A percentile compares a stretch with the other conserved stretches of the same genome.
Evolutionary conservation across 2,797 vertebrate species (phyloP).

Genomic region (Tenualosa thibaudeaui): DNA sequence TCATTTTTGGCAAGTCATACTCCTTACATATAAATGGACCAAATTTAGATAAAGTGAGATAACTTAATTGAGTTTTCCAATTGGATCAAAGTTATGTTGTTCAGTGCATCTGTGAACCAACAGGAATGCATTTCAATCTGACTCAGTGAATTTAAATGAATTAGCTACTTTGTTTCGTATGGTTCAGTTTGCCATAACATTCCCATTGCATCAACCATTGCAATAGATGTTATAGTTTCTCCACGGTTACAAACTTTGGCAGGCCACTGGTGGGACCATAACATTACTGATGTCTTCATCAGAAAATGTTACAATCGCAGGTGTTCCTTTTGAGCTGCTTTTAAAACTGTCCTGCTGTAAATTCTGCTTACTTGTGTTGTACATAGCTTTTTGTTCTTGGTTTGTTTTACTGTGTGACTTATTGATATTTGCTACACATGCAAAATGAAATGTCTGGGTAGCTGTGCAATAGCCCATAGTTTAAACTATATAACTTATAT

Average conservation of each 20-base stretch:
- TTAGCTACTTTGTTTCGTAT: slow-evolving; percentile 52
- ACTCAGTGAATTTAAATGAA: slow-evolving; percentile 5
- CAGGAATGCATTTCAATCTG: slow-evolving; percentile 17
- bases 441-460: slow-evolving; percentile 75
- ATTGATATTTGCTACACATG: slow-evolving; percentile 68
- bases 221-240: slow-evolving; percentile 57
- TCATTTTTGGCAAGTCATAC: slow-evolving; percentile 43
- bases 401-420: slow-evolving; percentile 48
- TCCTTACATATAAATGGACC: slow-evolving; percentile 65
- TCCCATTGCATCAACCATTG: slow-evolving; percentile 61
- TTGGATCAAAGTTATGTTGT: background rate
- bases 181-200: slow-evolving; percentile 59
- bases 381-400: slow-evolving; percentile 62
- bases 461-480: slow-evolving; percentile 75
- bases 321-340: slow-evolving; percentile 54
- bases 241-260: slow-evolving; percentile 74
- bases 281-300: slow-evolving; percentile 55
- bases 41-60: slow-evolving; percentile 49
- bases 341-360: slow-evolving; percentile 60
- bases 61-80: background rate
- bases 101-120: background rate
- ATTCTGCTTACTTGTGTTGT: slow-evolving; percentile 70
- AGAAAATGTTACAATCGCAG: slow-evolving; percentile 40
- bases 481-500: slow-evolving; percentile 62
- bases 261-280: slow-evolving; percentile 65